Conservation (phyloP, 1,140 invertebrate genomes). For the Zaprionus gabonicus region DNA sequence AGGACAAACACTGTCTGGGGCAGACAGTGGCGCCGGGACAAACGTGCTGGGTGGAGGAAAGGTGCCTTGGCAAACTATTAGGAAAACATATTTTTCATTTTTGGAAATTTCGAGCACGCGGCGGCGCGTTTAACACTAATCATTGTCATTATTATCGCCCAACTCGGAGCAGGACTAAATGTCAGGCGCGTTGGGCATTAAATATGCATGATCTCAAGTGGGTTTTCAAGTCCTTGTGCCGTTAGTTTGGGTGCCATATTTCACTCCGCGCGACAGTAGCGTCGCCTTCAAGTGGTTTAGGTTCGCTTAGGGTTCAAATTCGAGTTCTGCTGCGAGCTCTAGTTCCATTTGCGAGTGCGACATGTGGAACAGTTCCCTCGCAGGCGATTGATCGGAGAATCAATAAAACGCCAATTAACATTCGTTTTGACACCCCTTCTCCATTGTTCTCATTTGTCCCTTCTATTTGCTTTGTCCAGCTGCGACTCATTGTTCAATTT, state of each 20-base stretch:
- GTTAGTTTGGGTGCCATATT: constrained; percentile 65
- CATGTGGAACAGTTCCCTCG: constrained; percentile 32
- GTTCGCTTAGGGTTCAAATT: neutral
- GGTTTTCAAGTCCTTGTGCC: constrained; percentile 7
- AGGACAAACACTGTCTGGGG: neutral
- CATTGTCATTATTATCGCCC: constrained; percentile 63
- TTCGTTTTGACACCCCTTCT: constrained; percentile 61
- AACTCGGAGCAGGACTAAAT: constrained; percentile 21
- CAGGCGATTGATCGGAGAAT: constrained; percentile 47
- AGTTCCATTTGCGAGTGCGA: neutral
- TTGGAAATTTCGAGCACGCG: constrained; percentile 39
- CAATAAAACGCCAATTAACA: constrained; percentile 67
- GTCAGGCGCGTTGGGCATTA: constrained; percentile 28
- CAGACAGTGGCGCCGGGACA: constrained; percentile 56
- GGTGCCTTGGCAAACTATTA: constrained; percentile 55
- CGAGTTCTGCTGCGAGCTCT: neutral
- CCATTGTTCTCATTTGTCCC: constrained; percentile 9
- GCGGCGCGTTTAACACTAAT: constrained; percentile 70
- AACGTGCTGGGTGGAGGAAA: neutral
- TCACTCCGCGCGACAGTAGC: constrained; percentile 58
- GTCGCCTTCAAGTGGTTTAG: constrained; percentile 47
- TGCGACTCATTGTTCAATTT: constrained; percentile 59
- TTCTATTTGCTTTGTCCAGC: neutral
- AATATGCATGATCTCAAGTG: constrained; percentile 67
- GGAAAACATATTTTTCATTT: constrained; percentile 66